A percentile compares a stretch with the other conserved stretches of the same genome.
These are phyloP conservation scores for Pseudorhiza aurosa DNA, from an alignment of 30 jellyfish, hydroid and myxozoan genomes.

Conservation along the genomic window DNA sequence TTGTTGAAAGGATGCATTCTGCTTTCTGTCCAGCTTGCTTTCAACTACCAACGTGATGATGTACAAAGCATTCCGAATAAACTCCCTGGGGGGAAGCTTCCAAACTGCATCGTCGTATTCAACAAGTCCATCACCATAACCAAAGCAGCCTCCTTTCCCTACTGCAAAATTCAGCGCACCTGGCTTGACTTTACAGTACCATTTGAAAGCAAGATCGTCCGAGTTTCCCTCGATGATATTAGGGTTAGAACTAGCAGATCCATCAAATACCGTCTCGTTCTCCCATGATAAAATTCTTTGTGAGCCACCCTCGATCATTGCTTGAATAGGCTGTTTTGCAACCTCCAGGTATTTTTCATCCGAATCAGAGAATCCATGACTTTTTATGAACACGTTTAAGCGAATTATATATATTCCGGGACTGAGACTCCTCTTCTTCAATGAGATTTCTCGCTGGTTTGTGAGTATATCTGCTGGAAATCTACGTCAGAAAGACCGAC, in stretches of 20 bases:
- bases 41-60: constrained; percentile 2
- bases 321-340: constrained; percentile 24
- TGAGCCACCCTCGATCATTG: constrained; percentile 33
- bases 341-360: constrained; percentile 45
- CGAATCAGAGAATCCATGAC: constrained; percentile 42
- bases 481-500: not conserved
- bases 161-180: constrained; percentile 36
- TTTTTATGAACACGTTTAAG: constrained; percentile 26
- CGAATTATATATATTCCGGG: constrained; percentile 48
- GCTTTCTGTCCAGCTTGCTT: not conserved
- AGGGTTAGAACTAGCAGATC: constrained; percentile 42
- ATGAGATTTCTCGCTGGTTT: constrained; percentile 41
- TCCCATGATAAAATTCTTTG: constrained; percentile 38
- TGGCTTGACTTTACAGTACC: constrained; percentile 65
- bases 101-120: constrained; percentile 27
- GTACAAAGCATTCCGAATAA: constrained; percentile 40
- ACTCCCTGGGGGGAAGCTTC: constrained; percentile 18
- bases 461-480: constrained; percentile 52
- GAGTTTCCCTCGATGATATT: constrained; percentile 4
- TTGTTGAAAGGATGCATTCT: not conserved
- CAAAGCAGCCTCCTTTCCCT: constrained; percentile 67
- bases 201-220: constrained; percentile 19
- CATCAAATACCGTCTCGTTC: constrained; percentile 31
- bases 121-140: constrained; percentile 30
- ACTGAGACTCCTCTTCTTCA: constrained; percentile 13